Base-by-base conservation (phyloP, 1,140 invertebrate species). In the Olivierus martensii region DNA sequence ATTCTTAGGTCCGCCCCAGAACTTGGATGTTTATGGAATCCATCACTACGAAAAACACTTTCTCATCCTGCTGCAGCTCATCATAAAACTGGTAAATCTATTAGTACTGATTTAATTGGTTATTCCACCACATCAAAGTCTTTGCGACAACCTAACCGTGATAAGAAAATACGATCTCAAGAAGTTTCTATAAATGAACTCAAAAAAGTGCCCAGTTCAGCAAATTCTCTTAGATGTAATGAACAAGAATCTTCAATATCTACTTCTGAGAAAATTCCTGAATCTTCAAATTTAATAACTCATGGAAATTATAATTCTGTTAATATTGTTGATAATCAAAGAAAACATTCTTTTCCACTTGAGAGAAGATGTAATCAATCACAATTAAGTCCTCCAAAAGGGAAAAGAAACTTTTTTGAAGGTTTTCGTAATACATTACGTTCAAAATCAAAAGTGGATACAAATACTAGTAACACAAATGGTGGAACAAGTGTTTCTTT, bases 371-470 rank as follows among this genome's bases (percentile, higher is more conserved):
- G 37, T 41, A 49, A 51, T 49, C 36, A 46, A 42, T 41, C 43
- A 46, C 57, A 51, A 36, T 48, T 54, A 39, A 60, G 46, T 57
- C 60, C 51, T 51, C 63, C 65, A 43, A 69, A 67, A 57, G 62
- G 64, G 28, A 66, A 66, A 55, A 62, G 53, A 49, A 59, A 71
- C 57, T 73, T 78, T 58, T 69, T 79, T 59, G 76, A 77, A 57
- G 78, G 77, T 60, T 77, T 79, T 63, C 69, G 71, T 47, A 77
- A 75, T 63, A 75, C 75, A 4, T 65, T 78, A 36, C 69, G 74
- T 48, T 66, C 67, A 58, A 66, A 69, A 59, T 58, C 62, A 22
- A 62, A 62, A 51, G 59, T 58, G 46, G 63, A 65, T 38, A 52
- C 57, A 36, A 45, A 28, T 36, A 15, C 52, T 37, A 54, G 39